Base-by-base conservation (phyloP, 2,888 invertebrate genomes). In the Biston stratarius region DNA sequence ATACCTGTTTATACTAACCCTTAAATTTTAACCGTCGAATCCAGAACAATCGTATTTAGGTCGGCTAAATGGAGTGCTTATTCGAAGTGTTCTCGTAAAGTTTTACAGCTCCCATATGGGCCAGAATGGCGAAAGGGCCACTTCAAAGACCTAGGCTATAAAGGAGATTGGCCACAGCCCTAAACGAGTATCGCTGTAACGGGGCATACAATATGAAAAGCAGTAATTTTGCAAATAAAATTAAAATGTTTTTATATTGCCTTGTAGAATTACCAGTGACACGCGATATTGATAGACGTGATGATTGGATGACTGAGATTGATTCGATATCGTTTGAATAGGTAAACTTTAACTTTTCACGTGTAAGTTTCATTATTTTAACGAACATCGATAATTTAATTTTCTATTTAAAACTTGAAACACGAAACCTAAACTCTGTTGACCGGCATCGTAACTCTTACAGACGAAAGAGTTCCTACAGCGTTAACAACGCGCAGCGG, bases 61-160 rank as follows among this genome's bases (percentile, higher is more conserved):
- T 64, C 63, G 63, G n/a, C 61, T 64, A 61, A 60, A 64, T 44
- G 48, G 61, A 53, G 51, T 47, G 55, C 15, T 44, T 10, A 59
- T 62, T 65, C 38, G 55, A 56, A 52, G 49, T 55, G 52, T 57
- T 34, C 52, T 62, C 55, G 55, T 61, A 59, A 59, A 69, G 57
- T 59, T 70, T 65, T 64, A 57, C 58, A n/a, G 49, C 49, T 64
- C 63, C 38, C 51, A 53, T 38, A 44, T 48, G 49, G 60, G 51
- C 15, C 48, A 47, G n/a, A 57, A 53, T 64, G 71, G 72, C 70
- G 71, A 70, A 75, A 75, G 71, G 74, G 68, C 69, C 70, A 73
- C 77, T 76, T 81, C 77, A 74, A 81, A 80, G 75, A 75, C 76
- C 77, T 77, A 77, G 73, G 80, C 64, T 71, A 75, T 83, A 83